Base-by-base conservation (phyloP, 35 echinoderm and acorn worm species). In the Stichopus chloronotus region DNA sequence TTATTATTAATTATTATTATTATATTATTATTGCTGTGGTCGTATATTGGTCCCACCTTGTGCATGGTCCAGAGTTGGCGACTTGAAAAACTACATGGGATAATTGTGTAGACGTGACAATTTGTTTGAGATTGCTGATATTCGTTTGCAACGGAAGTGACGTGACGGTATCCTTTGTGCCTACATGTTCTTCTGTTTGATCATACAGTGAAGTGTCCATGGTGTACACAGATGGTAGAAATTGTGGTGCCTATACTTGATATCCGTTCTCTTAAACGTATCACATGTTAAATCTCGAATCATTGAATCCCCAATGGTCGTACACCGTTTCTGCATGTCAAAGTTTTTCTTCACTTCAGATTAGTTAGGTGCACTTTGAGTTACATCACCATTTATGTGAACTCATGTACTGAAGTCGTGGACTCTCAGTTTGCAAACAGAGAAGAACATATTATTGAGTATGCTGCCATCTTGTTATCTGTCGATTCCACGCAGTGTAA, bases 1-100 rank as follows among this genome's bases (percentile, higher is more conserved):
- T n/a, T n/a, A n/a, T n/a, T n/a, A n/a, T n/a, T n/a, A n/a, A n/a
- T n/a, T n/a, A n/a, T n/a, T n/a, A n/a, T n/a, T n/a, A n/a, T n/a
- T n/a, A n/a, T n/a, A n/a, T n/a, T n/a, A n/a, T n/a, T n/a, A 43
- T 3, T 43, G 30, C 30, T 43, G 30, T 43, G 30, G 30, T 43
- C 30, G 30, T 0, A 43, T 43, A 43, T 43, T 43, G 30, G 3
- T 43, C 30, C 12, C 2, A 52, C 43, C 78, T 11, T 11, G 78
- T 14, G 78, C 78, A 81, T n/a, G 78, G 78, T n/a, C 78, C 78
- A 81, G 78, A 81, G 23, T 3, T 81, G 5, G 78, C 43, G 5
- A 81, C 25, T n/a, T 23, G 2, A 25, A 25, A 52, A 81, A 14
- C 78, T 14, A 52, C 25, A 11, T 25, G 9, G 19, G 43, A 52